These are phyloP conservation scores for Thumatha senex DNA, from an alignment of 2,888 invertebrate genomes.

Conservation along the genomic window DNA sequence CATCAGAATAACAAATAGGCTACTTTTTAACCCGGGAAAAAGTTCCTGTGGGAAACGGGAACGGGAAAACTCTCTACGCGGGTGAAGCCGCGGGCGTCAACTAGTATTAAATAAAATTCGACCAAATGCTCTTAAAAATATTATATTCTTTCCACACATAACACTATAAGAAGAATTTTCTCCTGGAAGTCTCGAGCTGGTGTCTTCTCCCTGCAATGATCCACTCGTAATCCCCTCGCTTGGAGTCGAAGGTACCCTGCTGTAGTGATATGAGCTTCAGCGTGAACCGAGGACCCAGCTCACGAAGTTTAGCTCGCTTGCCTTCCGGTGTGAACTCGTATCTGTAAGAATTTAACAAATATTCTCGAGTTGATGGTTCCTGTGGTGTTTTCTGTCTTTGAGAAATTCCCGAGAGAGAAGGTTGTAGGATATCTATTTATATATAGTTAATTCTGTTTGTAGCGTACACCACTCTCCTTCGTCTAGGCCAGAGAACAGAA, in stretches of 20 bases:
- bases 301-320: slow-evolving; percentile 89
- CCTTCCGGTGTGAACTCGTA: slow-evolving; percentile 95
- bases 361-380: no score
- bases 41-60: no score
- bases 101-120: neutral
- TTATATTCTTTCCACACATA: slow-evolving; percentile 22
- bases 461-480: no score
- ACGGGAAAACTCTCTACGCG: no score
- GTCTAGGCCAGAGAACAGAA: no score
- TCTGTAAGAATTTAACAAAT: slow-evolving; percentile 62
- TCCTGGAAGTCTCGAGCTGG: slow-evolving; percentile 95
- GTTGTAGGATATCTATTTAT: no score
- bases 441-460: no score
- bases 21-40: no score
- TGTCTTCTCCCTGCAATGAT: slow-evolving; percentile 95
- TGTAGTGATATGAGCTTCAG: slow-evolving; percentile 95
- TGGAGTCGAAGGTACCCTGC: slow-evolving; percentile 98
- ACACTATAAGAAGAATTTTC: slow-evolving; percentile 94
- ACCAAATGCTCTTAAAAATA: slow-evolving; percentile 11
- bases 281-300: slow-evolving; percentile 99
- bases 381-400: no score
- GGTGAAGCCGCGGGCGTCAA: neutral
- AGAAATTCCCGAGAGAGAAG: no score
- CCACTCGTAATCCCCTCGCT: slow-evolving; percentile 99
- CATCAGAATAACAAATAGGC: no score